Conservation (phyloP, 2,797 vertebrate genomes). For the Acanthopagrus latus region DNA sequence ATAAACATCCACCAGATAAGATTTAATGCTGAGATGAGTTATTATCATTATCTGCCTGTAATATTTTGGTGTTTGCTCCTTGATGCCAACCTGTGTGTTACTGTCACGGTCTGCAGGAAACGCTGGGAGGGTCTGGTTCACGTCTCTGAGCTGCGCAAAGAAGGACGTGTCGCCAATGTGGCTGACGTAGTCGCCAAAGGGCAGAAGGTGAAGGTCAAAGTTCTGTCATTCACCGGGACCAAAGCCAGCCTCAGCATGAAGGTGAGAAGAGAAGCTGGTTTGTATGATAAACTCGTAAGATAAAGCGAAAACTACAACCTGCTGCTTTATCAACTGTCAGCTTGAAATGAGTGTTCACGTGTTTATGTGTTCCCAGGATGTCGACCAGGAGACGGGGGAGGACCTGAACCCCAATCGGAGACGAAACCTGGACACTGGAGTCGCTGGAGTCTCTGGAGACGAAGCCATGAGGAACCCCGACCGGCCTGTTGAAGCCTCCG, state of each 20-base stretch:
- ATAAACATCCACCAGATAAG: neutral
- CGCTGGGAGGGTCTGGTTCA: conserved; percentile 96
- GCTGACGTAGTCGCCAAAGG: conserved; percentile 95
- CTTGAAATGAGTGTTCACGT: neutral
- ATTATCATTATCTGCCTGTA: accelerated
- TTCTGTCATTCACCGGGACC: conserved; percentile 94
- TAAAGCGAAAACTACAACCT: neutral
- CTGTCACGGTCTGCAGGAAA: conserved; percentile 81
- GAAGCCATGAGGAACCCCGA: conserved; percentile 92
- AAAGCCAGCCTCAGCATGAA: conserved; percentile 98
- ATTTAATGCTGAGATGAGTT: neutral
- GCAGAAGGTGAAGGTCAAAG: conserved; percentile 94
- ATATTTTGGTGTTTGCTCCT: neutral
- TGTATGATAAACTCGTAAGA: too few relatives aligned
- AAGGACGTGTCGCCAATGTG: conserved; percentile 93
- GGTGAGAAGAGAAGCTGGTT: conserved; percentile 74
- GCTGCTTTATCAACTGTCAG: neutral
- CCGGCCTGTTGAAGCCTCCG: conserved; percentile 88
- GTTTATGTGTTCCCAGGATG: conserved; percentile 83
- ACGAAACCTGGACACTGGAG: conserved; percentile 86
- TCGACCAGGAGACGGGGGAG: conserved; percentile 94
- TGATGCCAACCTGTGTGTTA: neutral
- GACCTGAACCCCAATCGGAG: conserved; percentile 93
- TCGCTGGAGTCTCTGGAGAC: conserved; percentile 73
- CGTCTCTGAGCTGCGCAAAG: conserved; percentile 93